phyloP scores from a whole-genome alignment of 2,888 invertebrate genomes.

The Drosophila anomelani region DNA sequence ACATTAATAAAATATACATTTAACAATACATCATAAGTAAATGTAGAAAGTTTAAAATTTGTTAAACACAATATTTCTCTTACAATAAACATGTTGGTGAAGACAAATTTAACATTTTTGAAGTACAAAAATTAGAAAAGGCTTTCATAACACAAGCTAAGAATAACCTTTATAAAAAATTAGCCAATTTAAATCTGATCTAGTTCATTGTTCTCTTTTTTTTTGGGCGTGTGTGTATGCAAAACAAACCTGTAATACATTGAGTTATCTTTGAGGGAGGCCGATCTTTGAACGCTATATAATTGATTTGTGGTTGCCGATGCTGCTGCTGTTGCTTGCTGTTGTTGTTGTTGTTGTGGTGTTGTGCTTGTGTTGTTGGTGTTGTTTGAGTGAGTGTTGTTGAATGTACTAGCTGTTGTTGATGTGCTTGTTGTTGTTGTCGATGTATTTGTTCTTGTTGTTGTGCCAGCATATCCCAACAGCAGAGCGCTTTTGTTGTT shows the following conservation, averaged over 20 bases:
- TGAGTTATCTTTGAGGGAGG: slow-evolving; percentile 86
- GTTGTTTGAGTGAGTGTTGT: slow-evolving; percentile 63
- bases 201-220: slow-evolving; percentile 11
- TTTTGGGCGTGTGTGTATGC: slow-evolving; percentile 50
- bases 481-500: slow-evolving; percentile 66
- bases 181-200: slow-evolving; percentile 24
- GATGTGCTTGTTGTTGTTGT: slow-evolving; percentile 55
- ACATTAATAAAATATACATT: background rate
- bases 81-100: background rate
- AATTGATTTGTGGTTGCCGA: slow-evolving; percentile 85
- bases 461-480: slow-evolving; percentile 54
- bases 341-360: slow-evolving; percentile 36
- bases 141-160: background rate
- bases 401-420: slow-evolving; percentile 54
- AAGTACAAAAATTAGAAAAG: background rate
- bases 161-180: background rate
- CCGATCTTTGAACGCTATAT: slow-evolving; percentile 86
- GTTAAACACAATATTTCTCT: background rate
- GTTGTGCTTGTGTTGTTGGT: slow-evolving; percentile 68
- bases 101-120: background rate
- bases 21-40: no score
- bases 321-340: slow-evolving; percentile 79
- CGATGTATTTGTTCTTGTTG: slow-evolving; percentile 46
- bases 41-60: background rate
- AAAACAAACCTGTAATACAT: slow-evolving; percentile 85